Percentiles rank a stretch among this genome's conserved stretches.
These are phyloP conservation scores for Myoxocephalus aenaeus DNA, from an alignment of 2,797 vertebrate genomes.

Conservation along the genomic window DNA sequence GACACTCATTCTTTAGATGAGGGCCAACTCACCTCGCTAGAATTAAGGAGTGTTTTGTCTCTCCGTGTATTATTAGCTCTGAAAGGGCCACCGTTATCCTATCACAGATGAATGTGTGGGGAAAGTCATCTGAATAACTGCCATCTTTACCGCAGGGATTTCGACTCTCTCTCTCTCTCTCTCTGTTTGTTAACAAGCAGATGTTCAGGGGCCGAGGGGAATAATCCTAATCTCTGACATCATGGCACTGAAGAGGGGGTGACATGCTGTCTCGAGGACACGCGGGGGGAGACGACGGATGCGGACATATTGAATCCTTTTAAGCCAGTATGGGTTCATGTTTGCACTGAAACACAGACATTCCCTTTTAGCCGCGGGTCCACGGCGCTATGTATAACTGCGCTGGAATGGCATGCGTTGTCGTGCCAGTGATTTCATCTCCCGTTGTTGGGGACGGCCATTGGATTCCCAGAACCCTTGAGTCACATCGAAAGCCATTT, in stretches of 20 bases:
- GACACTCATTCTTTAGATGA: constrained; percentile 2
- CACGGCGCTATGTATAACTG: constrained; percentile 34
- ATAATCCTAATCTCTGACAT: constrained; percentile 80
- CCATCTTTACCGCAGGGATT: constrained; percentile 41
- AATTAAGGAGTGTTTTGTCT: neutral
- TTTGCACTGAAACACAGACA: constrained; percentile 17
- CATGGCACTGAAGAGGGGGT: constrained; percentile 56
- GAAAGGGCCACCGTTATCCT: constrained; percentile 6
- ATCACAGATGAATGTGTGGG: constrained; percentile 29
- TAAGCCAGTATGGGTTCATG: neutral
- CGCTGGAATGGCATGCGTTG: constrained; percentile 40
- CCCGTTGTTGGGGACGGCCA: constrained; percentile 46
- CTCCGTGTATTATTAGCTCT: constrained; percentile 10
- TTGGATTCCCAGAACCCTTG: constrained; percentile 55
- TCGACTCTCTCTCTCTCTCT: constrained; percentile 51
- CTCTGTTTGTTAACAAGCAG: constrained; percentile 59
- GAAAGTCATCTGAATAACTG: constrained; percentile 47
- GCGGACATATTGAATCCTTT: neutral
- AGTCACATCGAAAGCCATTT: constrained; percentile 53
- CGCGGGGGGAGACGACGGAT: neutral
- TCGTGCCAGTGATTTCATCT: constrained; percentile 52
- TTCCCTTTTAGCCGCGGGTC: constrained; percentile 17
- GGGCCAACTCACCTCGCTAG: neutral
- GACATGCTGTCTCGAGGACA: constrained; percentile 40
- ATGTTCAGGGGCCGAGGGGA: constrained; percentile 61